Percentiles rank a stretch among this genome's conserved stretches.
Conservation (phyloP, 2,113 vertebrate species). For the Gymnobelideus leadbeateri region DNA sequence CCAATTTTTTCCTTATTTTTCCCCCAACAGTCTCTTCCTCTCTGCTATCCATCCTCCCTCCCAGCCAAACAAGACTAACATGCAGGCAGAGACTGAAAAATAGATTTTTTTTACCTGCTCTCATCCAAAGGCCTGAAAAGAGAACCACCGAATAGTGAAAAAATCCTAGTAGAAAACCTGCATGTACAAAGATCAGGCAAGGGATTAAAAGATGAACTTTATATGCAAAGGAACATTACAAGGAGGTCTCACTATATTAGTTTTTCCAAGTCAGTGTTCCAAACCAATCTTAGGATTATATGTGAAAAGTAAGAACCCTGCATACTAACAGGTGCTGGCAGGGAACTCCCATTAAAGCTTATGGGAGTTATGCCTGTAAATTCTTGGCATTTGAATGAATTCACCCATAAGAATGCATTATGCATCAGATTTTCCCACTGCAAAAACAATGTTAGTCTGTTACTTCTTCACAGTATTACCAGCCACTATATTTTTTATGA, state of each 20-base stretch:
- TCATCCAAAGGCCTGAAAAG: constrained; percentile 30
- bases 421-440: constrained; percentile 76
- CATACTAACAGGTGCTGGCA: constrained; percentile 77
- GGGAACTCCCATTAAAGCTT: constrained; percentile 75
- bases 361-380: constrained; percentile 76
- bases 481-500: constrained; percentile 69
- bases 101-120: not conserved
- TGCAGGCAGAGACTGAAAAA: not conserved
- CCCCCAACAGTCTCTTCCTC: constrained; percentile 7
- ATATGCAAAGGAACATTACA: constrained; percentile 66
- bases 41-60: not conserved
- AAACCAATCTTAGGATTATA: constrained; percentile 74
- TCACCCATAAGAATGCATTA: constrained; percentile 74
- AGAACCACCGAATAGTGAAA: constrained; percentile 56
- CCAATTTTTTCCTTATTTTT: not conserved
- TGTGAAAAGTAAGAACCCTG: constrained; percentile 77
- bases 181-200: constrained; percentile 62
- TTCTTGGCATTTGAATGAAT: constrained; percentile 77
- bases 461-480: constrained; percentile 66
- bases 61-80: not conserved
- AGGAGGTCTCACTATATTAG: constrained; percentile 59
- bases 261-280: constrained; percentile 72
- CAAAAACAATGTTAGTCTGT: constrained; percentile 69
- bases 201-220: constrained; percentile 74
- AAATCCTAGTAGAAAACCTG: constrained; percentile 67